Base-by-base conservation (phyloP, 1,140 invertebrate genomes). In the Drosophila obscura region DNA sequence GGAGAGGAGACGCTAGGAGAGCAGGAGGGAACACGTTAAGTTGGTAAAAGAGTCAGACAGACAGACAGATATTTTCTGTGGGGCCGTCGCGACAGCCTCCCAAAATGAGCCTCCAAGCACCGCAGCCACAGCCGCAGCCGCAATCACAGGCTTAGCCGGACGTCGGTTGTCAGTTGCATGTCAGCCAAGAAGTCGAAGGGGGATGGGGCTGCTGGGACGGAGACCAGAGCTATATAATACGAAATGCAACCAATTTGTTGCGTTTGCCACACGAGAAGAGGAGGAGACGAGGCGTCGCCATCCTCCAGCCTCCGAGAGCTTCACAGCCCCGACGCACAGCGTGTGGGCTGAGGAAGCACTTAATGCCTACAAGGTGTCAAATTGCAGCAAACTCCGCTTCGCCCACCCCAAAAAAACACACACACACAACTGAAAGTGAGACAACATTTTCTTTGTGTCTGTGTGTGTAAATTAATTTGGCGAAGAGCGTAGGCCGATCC, bases 291-390 rank as follows among this genome's bases (percentile, higher is more conserved):
- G 81, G 77, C 81, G 76, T 77, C 77, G 69, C 74, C 77, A 73
- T 63, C 67, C 16, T 48, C 35, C 35, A 39, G 35, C 35, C 35
- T 39, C 35, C 11, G 35, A 13, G 35, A 39, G 35, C 11, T 13
- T 4, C 35, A 11, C 35, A 39, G 11, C 35, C 11, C 35, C 35
- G 11, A 11, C 11, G 11, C 35, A 73, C 52, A 60, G 51, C 50
- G 74, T 87, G 88, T 90, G 69, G 88, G 88, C 88, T 90, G 88
- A 90, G 88, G 88, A 90, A 90, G 88, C 88, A 90, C 88, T 90
- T 88, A 90, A 90, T 88, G 82, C 88, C 88, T 87, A 90, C 88
- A 90, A 90, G 88, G 88, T 90, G 88, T 90, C 88, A 88, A 90
- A 90, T 90, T 90, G 88, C 88, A 88, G 66, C 77, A 90, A 76